A percentile compares a stretch with the other conserved stretches of the same genome.
These are phyloP conservation scores for Trinectes maculatus DNA, from an alignment of 2,113 vertebrate species.

Conservation along the genomic window DNA sequence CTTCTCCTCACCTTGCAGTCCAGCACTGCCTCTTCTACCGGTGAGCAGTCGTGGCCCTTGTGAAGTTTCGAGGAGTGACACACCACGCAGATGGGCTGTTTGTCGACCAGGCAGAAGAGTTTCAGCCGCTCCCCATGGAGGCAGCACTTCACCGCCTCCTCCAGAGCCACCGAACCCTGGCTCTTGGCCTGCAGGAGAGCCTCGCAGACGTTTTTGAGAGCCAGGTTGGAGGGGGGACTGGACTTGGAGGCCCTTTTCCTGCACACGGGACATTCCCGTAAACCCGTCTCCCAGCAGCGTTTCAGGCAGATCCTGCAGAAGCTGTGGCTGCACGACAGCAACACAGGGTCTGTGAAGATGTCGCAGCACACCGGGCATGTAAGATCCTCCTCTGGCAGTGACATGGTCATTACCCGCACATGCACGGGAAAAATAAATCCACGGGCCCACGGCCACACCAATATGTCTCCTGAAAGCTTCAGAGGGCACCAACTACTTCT, in stretches of 20 bases:
- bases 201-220: slow-evolving; percentile 80
- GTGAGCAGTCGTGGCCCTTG: slow-evolving; percentile 73
- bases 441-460: slow-evolving; percentile 7
- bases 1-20: slow-evolving; percentile 76
- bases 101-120: slow-evolving; percentile 78
- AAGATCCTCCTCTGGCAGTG: slow-evolving; percentile 76
- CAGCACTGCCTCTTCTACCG: slow-evolving; percentile 71
- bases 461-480: slow-evolving; percentile 4
- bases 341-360: slow-evolving; percentile 67
- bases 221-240: slow-evolving; percentile 72
- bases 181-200: slow-evolving; percentile 60
- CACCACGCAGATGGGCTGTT: slow-evolving; percentile 78
- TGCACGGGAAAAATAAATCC: slow-evolving; percentile 19
- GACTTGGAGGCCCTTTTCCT: slow-evolving; percentile 68
- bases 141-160: slow-evolving; percentile 60
- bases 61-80: slow-evolving; percentile 78
- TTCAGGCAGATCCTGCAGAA: slow-evolving; percentile 74
- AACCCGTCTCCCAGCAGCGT: slow-evolving; percentile 62
- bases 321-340: slow-evolving; percentile 79
- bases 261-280: slow-evolving; percentile 74
- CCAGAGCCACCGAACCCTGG: slow-evolving; percentile 14
- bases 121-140: slow-evolving; percentile 77
- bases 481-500: background rate
- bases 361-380: slow-evolving; percentile 80
- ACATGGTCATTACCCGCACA: slow-evolving; percentile 52